Conservation (phyloP, 1,140 invertebrate genomes). For the Trichonephila inaurata region DNA sequence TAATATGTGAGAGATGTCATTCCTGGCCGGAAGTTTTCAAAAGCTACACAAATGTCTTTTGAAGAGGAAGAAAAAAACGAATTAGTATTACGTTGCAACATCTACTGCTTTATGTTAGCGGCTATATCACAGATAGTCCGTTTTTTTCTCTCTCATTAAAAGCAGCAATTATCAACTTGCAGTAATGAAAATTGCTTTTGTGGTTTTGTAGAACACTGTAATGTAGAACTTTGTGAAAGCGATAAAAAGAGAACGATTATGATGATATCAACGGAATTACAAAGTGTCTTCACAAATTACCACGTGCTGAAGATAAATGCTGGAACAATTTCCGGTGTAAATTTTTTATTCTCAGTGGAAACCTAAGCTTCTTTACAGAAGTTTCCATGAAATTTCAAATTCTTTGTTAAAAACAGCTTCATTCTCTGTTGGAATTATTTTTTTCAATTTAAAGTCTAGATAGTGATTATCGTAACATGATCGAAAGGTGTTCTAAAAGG, state of each 20-base stretch:
- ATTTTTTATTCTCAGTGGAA: neutral
- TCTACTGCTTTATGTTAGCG: neutral
- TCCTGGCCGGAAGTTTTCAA: conserved; percentile 8
- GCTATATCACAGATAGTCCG: neutral
- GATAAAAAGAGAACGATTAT: neutral
- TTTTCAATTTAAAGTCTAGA: no score
- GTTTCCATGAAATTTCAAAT: no score
- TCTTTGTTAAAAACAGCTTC: no score
- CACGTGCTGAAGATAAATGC: neutral
- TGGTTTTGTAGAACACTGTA: neutral
- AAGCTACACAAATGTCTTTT: neutral
- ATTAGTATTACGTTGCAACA: neutral
- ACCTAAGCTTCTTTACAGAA: no score
- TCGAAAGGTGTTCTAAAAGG: no score
- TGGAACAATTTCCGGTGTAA: neutral
- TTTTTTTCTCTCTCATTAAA: conserved; percentile 16
- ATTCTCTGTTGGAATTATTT: no score
- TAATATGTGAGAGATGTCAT: neutral
- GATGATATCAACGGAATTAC: neutral
- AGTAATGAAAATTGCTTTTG: conserved; percentile 17
- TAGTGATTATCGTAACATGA: no score
- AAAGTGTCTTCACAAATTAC: neutral
- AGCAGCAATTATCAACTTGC: neutral
- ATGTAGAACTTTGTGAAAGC: neutral
- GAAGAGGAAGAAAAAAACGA: neutral